A percentile compares a stretch with the other conserved stretches of the same genome.
Evolutionary conservation across 2,888 invertebrate species (phyloP).

Genomic region (Drosophila tanythrix): DNA sequence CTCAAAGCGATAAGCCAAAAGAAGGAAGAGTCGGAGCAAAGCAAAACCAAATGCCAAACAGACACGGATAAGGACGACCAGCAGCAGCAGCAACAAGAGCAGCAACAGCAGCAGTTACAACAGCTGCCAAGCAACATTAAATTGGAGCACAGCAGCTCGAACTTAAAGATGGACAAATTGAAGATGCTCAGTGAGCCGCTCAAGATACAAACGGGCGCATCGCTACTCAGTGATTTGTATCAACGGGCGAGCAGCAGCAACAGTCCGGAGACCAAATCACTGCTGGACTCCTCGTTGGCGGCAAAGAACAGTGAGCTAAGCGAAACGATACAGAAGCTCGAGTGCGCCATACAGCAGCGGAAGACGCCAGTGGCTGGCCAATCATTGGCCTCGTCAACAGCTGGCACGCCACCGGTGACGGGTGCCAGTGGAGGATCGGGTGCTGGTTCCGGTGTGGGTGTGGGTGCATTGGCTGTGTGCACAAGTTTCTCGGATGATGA

Average conservation of each 20-base stretch:
- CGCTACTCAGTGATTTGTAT: constrained; percentile 57
- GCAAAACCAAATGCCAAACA: constrained; percentile 84
- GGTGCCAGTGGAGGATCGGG: background rate
- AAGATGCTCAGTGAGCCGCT: constrained; percentile 77
- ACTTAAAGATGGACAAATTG: constrained; percentile 42
- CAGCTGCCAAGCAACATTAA: constrained; percentile 4
- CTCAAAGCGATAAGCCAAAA: constrained; percentile 87
- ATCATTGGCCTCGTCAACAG: constrained; percentile 56
- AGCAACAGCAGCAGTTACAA: background rate
- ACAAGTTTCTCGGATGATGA: constrained; percentile 86
- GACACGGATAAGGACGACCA: constrained; percentile 73
- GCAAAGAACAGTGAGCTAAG: constrained; percentile 87
- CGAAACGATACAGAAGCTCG: constrained; percentile 88
- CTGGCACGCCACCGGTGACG: constrained; percentile 66
- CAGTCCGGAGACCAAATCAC: constrained; percentile 83
- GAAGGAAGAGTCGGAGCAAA: constrained; percentile 85
- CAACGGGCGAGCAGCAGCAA: constrained; percentile 59
- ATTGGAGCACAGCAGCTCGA: constrained; percentile 20
- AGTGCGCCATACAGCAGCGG: constrained; percentile 84
- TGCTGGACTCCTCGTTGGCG: constrained; percentile 82
- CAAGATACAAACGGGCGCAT: constrained; percentile 73
- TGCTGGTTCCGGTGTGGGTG: constrained; percentile 1
- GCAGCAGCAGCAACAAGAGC: constrained; percentile 20
- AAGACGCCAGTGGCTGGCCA: constrained; percentile 76
- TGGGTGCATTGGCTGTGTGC: background rate